Base-by-base conservation (phyloP, 2,797 vertebrate genomes). In the Taeniopygia guttata region DNA sequence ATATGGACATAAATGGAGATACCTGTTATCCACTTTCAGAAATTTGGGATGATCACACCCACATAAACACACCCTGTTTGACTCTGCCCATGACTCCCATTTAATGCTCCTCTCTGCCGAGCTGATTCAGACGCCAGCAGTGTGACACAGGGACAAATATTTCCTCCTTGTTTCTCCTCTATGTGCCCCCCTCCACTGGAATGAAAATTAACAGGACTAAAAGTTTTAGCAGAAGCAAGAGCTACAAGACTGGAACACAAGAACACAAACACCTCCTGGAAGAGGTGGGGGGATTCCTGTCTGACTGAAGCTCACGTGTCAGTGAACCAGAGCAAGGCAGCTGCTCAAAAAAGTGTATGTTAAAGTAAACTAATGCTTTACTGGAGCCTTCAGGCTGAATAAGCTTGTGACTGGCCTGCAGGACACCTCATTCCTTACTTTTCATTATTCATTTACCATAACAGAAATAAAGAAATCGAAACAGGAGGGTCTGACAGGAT, bases 401-500 rank as follows among this genome's bases (percentile, higher is more conserved):
- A 1, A 54, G 34, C 45, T 81, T 45, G 32, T 85, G 66, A 56
- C 79, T 93, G 89, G 91, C 43, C 62, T 84, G 18, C 5, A 21
- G 55, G 52, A 67, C 64, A 69, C 18, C 46, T 90, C 40, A 45
- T 80, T 91, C 62, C 34, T 70, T 67, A 43, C 46, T 64, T 54
- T 81, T 91, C 63, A 85, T 91, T 67, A 77, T 76, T 87, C 84
- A 87, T 97, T 95, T 93, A 72, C 36, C 11, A 16, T 87, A 92
- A 94, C 72, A 62, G 94, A 89, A 94, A 91, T 87, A 93, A 94
- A 94, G 74, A 95, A 93, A 90, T 74, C 0, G 2, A 86, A 95
- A 89, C 78, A 80, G 84, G 72, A 94, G 32, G 27, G 49, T 72
- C 67, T 96, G 94, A 94, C 94, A 94, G 88, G 72, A 69, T 94